Base-by-base conservation (phyloP, 2,888 invertebrate genomes). In the Alcis repandata region DNA sequence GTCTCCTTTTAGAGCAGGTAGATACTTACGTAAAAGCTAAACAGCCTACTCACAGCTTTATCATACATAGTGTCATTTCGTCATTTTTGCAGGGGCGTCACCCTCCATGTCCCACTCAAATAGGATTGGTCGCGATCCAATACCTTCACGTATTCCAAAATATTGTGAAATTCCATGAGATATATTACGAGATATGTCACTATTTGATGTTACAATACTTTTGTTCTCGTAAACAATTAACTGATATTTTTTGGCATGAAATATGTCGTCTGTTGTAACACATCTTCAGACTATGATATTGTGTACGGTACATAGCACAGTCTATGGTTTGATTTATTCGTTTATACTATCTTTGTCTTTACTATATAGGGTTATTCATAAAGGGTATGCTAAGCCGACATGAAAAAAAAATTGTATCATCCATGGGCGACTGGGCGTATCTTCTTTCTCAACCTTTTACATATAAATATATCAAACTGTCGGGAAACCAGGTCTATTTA, bases 51-150 rank as follows among this genome's bases (percentile, higher is more conserved):
- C 41, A 22, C 10, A 38, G 22, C 62, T 49, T 67, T 68, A 57
- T 22, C 43, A 48, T 58, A 60, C 54, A 41, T 59, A 41, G 60
- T 68, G 72, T 75, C 73, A 73, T 74, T 74, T 74, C 62, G 70
- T 68, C 73, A 67, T 78, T 79, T 75, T 80, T 75, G 72, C 73
- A 59, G 60, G 63, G 69, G 40, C 62, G n/a, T 62, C 62, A 49
- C 62, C 68, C 72, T 60, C 59, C 40, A 33, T 32, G 40, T 20
- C 20, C 20, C 49, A 45, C 43, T 61, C 54, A 65, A 63, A 48
- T 52, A 22, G 33, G 54, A 64, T 62, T 54, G 57, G 51, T 52
- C 33, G 19, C 62, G 38, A 32, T 62, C 52, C 52, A 63, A 63
- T 53, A 49, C 54, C 17, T 20, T 15, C 62, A 27, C 27, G 48